Base-by-base conservation (phyloP, 2,888 invertebrate genomes). In the Podotricha telesiphe region DNA sequence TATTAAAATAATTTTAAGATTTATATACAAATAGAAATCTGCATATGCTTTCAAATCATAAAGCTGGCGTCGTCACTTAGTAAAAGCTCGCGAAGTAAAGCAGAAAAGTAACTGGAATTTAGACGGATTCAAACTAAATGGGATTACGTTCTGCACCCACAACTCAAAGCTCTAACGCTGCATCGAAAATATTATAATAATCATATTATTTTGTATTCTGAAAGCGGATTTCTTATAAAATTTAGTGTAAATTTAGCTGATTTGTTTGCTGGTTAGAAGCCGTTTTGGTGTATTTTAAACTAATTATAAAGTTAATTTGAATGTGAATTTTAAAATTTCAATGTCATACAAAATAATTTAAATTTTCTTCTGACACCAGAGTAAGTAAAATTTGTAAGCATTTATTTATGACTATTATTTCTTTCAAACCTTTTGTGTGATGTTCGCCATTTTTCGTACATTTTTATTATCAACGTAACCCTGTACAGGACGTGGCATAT, bases 61-160 rank as follows among this genome's bases (percentile, higher is more conserved):
- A 48, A 50, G 13, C 47, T 19, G 8, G 48, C 11, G 48, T 28
- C 61, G 1, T 34, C 47, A 62, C 48, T 62, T 48, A 37, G 37
- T 17, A 13, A 42, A 45, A 34, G 47, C 17, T 17, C 37, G 20
- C 37, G 62, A 62, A 62, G 37, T 62, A 62, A 62, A 62, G 34
- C 62, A 62, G 62, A 62, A 62, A 62, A 62, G 62, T 62, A 50
- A 50, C 37, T 37, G 34, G 19, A 62, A 62, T 48, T 48, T 48
- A 48, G 59, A 37, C 48, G 48, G 62, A 48, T 62, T 62, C 62
- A 37, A 50, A 62, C 28, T 50, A 62, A 62, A 62, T 62, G 62
- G 62, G 62, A 62, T 62, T 62, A 62, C 62, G 47, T 62, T 34
- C 28, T 62, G 62, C 62, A 62, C 45, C 59, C 62, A 50, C 47